Base-by-base conservation (phyloP, 2,797 vertebrate genomes). In the Enteromius thamalakanensis region DNA sequence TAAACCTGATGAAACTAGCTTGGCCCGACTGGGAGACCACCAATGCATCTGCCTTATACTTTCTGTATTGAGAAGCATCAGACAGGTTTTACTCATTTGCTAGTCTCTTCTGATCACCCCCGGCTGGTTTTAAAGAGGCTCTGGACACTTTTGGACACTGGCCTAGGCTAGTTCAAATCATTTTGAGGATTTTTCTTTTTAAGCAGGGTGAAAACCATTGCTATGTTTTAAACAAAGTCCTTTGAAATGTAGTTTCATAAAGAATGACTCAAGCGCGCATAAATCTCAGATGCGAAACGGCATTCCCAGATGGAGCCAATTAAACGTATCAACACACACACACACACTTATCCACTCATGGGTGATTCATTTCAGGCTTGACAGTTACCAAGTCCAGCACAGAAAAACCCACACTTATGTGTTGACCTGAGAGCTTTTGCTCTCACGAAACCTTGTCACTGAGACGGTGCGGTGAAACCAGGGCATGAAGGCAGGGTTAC, bases 271-370 rank as follows among this genome's bases (percentile, higher is more conserved):
- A 69, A 34, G 42, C 9, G 11, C 45, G 62, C 0, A 1, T 82
- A 45, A 51, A 68, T 70, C 47, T 71, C 21, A 83, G 70, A 67
- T 26, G 15, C 12, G 1, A 76, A 79, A 77, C n/a, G 6, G 4
- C 29, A 79, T 70, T 76, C 58, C 26, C 82, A 84, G 51, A 68
- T 83, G 85, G 80, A 80, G 60, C 14, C 82, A 67, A 75, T 88
- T 85, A 84, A 79, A 60, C 23, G 7, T 17, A 47, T 47, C 34
- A 62, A 45, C 32, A 58, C 10, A 42, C 19, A 19, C 45, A 71
- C 42, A 75, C 47, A 64, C 68, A 42, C 64, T 70, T 79, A 71
- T 83, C 64, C 49, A 80, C 9, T 51, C 34, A 42, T 58, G 1
- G 40, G 82, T 87, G 47, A 34, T 47, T 75, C 37, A 62, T 21